phyloP scores from a whole-genome alignment of 2,113 vertebrate species.

The Rhinolophus sinicus region DNA sequence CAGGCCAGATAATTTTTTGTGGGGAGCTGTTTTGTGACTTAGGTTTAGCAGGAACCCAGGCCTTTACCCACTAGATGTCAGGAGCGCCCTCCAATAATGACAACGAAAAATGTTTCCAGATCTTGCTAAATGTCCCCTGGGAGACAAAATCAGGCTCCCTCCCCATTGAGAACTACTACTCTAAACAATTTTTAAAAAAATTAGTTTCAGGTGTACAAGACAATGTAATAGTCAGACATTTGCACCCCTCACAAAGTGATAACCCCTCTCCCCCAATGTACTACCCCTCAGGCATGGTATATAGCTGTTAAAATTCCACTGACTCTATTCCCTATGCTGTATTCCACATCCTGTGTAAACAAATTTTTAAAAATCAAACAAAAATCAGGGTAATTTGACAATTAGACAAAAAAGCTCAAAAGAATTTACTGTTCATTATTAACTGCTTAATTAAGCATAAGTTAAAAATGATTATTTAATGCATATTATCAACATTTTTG shows the following conservation, averaged over 20 bases:
- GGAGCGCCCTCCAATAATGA: neutral
- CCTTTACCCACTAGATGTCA: constrained; percentile 20
- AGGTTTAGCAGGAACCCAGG: neutral
- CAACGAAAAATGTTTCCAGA: neutral
- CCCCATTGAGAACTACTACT: neutral
- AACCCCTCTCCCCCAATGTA: no score
- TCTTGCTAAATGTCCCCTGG: neutral
- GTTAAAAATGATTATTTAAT: constrained; percentile 15
- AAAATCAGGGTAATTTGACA: neutral
- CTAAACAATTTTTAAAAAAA: neutral
- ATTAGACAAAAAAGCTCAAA: neutral
- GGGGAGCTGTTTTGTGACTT: neutral
- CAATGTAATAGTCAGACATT: no score
- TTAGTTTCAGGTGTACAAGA: no score
- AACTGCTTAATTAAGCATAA: neutral
- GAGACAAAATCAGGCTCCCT: neutral
- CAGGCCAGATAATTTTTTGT: neutral
- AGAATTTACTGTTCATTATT: constrained; percentile 1
- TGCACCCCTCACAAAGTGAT: no score
- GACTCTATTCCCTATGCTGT: no score
- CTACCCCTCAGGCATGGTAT: no score
- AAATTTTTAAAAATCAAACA: neutral
- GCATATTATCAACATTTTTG: constrained; percentile 18
- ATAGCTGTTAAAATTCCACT: no score
- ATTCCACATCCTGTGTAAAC: no score